These are phyloP conservation scores for Lasiurus borealis DNA, from an alignment of 2,113 vertebrate genomes.

Conservation along the genomic window DNA sequence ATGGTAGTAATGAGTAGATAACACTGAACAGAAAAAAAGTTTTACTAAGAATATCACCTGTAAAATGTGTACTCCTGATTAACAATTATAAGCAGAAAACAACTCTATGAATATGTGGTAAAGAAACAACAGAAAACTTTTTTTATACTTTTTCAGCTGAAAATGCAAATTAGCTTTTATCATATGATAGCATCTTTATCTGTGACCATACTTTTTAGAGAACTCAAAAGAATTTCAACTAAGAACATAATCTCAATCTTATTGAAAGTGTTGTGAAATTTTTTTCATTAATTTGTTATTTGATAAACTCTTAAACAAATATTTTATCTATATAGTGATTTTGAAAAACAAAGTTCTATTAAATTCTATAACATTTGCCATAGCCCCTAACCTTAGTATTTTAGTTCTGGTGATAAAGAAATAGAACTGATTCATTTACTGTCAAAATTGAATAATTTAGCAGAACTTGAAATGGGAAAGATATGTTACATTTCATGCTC, in stretches of 20 bases:
- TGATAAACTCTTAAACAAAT: conserved; percentile 8
- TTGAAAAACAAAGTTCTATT: not conserved
- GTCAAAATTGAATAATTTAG: not conserved
- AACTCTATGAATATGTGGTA: not conserved
- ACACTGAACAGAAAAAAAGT: not conserved
- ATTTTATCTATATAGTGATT: not conserved
- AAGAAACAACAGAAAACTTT: not conserved
- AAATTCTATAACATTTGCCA: not conserved
- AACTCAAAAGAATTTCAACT: not conserved
- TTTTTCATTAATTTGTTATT: not conserved
- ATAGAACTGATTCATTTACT: not conserved
- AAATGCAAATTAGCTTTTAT: not conserved
- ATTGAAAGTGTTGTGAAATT: not conserved
- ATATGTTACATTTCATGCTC: not conserved
- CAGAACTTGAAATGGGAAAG: not conserved
- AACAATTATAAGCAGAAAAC: not conserved
- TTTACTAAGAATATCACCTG: not conserved
- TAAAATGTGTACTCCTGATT: not conserved
- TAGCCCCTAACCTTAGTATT: not conserved
- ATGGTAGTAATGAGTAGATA: not conserved
- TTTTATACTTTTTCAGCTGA: not conserved
- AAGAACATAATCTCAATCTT: not conserved
- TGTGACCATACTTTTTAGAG: not conserved
- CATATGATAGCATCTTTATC: not conserved
- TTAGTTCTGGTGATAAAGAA: conserved; percentile 14